A percentile compares a stretch with the other conserved stretches of the same genome.
phyloP scores from a whole-genome alignment of 2,113 vertebrate species.

The Rhinolophus ferrumequinum region DNA sequence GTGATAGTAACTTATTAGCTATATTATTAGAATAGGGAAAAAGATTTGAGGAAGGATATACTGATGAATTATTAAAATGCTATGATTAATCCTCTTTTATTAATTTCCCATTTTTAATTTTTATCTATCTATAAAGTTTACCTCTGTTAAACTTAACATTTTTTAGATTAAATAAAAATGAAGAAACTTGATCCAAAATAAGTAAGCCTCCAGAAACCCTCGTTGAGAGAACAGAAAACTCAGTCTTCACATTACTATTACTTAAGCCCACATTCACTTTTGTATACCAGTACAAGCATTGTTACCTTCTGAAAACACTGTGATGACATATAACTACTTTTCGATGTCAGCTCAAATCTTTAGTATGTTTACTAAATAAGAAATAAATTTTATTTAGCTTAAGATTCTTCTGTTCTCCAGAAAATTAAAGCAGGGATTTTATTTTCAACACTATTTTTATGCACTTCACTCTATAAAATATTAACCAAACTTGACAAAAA shows the following conservation, averaged over 20 bases:
- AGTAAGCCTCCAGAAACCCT: neutral
- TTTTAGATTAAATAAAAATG: neutral
- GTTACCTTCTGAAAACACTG: neutral
- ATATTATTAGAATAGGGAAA: neutral
- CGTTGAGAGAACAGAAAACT: neutral
- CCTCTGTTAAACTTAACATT: neutral
- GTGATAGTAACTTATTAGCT: neutral
- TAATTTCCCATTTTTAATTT: slow-evolving; percentile 11
- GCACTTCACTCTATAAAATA: slow-evolving; percentile 43
- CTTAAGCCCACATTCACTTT: neutral
- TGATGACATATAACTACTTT: neutral
- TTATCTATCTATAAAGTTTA: neutral
- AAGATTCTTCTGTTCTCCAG: neutral
- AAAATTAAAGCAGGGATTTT: slow-evolving; percentile 38
- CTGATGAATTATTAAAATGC: neutral
- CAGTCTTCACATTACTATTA: neutral
- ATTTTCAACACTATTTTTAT: slow-evolving; percentile 1
- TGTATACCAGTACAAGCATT: neutral
- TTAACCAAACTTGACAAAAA: slow-evolving; percentile 79
- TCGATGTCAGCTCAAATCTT: neutral
- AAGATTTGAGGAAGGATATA: neutral
- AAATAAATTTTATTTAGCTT: neutral
- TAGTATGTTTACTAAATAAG: neutral
- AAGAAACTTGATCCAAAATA: neutral
- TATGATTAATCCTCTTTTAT: neutral